phyloP scores from a whole-genome alignment of 1,140 invertebrate genomes.

The Bathynomus jamesi region DNA sequence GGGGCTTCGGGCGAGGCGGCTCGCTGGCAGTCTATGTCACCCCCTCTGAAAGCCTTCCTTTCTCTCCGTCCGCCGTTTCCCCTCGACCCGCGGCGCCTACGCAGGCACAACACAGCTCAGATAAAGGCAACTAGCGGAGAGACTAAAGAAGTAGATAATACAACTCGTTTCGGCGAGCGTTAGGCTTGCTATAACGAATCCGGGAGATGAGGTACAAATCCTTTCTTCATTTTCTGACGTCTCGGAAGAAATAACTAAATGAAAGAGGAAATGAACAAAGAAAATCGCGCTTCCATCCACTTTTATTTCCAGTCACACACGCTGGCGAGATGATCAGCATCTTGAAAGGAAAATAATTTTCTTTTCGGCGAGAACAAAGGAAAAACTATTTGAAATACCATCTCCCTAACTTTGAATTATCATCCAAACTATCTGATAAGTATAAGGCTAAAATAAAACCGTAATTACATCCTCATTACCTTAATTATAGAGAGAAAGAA shows the following conservation, averaged over 20 bases:
- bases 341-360: neutral
- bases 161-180: neutral
- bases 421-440: too few relatives aligned
- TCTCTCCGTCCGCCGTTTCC: neutral
- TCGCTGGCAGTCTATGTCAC: slow-evolving; percentile 20
- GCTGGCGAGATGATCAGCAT: neutral
- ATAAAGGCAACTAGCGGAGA: neutral
- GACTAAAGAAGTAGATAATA: too few relatives aligned
- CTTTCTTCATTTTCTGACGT: neutral
- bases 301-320: neutral
- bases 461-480: too few relatives aligned
- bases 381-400: neutral
- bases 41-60: slow-evolving; percentile 7
- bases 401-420: too few relatives aligned
- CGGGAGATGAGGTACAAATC: neutral
- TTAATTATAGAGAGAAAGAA: too few relatives aligned
- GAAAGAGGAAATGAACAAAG: neutral
- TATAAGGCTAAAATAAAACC: too few relatives aligned
- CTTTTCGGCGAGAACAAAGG: neutral
- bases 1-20: neutral
- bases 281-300: neutral
- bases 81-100: neutral
- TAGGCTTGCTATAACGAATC: neutral
- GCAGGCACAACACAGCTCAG: neutral
- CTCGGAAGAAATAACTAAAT: neutral